A percentile compares a stretch with the other conserved stretches of the same genome.
Evolutionary conservation across 2,888 invertebrate genomes (phyloP).

Genomic region (Prosapia bicincta): DNA sequence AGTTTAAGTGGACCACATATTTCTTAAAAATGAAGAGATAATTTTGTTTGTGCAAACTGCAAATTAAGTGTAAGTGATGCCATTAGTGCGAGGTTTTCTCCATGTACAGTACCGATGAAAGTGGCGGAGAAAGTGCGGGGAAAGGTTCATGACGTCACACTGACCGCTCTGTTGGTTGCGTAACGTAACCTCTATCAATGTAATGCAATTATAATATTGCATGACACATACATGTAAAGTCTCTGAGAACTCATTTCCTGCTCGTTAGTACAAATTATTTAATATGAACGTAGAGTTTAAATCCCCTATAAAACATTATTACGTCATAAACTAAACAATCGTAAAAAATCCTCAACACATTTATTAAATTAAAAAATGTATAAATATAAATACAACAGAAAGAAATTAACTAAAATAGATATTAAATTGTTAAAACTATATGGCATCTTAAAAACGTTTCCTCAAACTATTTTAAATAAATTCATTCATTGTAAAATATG

Average conservation of each 20-base stretch:
- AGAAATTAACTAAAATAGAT: no score
- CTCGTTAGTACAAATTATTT: no score
- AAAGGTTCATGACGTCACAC: not conserved
- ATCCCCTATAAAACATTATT: no score
- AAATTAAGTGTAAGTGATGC: not conserved
- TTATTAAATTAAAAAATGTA: no score
- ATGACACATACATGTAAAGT: not conserved
- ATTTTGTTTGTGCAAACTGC: not conserved
- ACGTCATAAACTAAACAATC: no score
- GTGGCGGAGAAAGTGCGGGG: constrained; percentile 24
- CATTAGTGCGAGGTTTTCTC: not conserved
- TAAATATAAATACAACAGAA: no score
- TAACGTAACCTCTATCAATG: not conserved
- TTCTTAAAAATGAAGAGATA: not conserved
- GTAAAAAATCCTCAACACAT: no score
- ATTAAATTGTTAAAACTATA: no score
- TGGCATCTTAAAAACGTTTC: no score
- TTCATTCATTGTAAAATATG: no score
- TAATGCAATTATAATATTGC: not conserved
- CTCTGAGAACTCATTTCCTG: not conserved
- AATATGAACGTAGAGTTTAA: no score
- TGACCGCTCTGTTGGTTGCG: not conserved
- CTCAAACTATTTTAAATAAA: no score
- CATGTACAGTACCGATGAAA: constrained; percentile 12
- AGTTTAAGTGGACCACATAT: not conserved